Conservation (phyloP, 2,888 invertebrate species). For the Phorcus lineatus region DNA sequence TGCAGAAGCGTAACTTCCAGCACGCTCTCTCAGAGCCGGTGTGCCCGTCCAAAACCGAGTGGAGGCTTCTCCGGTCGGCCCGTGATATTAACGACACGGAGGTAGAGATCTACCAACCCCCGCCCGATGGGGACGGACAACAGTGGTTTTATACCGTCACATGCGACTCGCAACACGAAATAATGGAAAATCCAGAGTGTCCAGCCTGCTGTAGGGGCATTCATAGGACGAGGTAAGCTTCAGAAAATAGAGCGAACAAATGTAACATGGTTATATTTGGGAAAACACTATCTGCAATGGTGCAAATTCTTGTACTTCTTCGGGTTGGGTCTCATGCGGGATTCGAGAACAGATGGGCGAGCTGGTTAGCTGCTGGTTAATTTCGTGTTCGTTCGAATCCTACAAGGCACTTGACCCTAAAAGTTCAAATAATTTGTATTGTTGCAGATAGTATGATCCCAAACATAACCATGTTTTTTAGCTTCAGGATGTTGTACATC, state of each 20-base stretch:
- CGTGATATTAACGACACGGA: constrained; percentile 65
- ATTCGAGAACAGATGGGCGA: too few species aligned
- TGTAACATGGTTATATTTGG: neutral
- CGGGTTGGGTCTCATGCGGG: too few species aligned
- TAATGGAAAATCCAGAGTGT: constrained; percentile 38
- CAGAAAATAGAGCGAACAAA: neutral
- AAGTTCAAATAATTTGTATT: too few species aligned
- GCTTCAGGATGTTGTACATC: too few species aligned
- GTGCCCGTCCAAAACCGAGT: constrained; percentile 63
- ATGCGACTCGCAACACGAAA: constrained; percentile 47
- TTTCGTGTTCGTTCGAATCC: too few species aligned
- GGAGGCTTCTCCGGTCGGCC: constrained; percentile 57
- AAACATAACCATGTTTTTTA: too few species aligned
- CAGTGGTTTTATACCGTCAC: constrained; percentile 71
- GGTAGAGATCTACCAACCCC: constrained; percentile 65
- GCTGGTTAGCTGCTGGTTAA: too few species aligned
- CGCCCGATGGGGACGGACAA: constrained; percentile 44
- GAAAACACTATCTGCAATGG: too few species aligned
- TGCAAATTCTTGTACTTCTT: too few species aligned
- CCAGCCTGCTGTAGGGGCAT: constrained; percentile 63
- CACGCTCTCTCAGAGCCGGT: constrained; percentile 55
- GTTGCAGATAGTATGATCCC: too few species aligned
- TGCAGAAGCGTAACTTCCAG: constrained; percentile 46
- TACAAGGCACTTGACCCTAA: too few species aligned
- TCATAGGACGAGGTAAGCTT: constrained; percentile 52